Percentiles rank a stretch among this genome's conserved stretches.
phyloP scores from a whole-genome alignment of 2,113 vertebrate species.

The Pyxicephalus adspersus region DNA sequence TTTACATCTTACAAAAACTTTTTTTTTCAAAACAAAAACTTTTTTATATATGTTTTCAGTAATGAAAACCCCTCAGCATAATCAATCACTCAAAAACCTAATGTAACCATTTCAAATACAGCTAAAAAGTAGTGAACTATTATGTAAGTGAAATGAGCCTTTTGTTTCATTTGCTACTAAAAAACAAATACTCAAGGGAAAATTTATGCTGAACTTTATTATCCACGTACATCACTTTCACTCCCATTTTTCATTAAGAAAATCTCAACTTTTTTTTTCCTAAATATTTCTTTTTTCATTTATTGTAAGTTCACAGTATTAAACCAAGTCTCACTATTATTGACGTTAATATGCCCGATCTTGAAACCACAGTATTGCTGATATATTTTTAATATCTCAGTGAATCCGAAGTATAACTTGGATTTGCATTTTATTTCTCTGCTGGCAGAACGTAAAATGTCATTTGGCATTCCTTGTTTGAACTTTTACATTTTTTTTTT shows the following conservation, averaged over 20 bases:
- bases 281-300: slow-evolving; percentile 19
- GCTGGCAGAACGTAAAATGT: slow-evolving; percentile 21
- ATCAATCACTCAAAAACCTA: too few relatives aligned
- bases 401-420: slow-evolving; percentile 27
- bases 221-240: background rate
- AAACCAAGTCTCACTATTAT: slow-evolving; percentile 32
- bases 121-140: too few relatives aligned
- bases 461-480: slow-evolving; percentile 16
- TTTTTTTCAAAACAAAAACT: too few relatives aligned
- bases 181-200: too few relatives aligned
- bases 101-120: too few relatives aligned
- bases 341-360: slow-evolving; percentile 29
- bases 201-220: background rate
- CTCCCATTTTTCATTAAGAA: background rate
- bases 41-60: too few relatives aligned
- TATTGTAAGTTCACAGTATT: slow-evolving; percentile 14
- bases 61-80: too few relatives aligned
- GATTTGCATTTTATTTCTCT: slow-evolving; percentile 34
- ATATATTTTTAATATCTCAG: slow-evolving; percentile 29
- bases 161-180: too few relatives aligned
- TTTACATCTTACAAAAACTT: too few relatives aligned
- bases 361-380: slow-evolving; percentile 3
- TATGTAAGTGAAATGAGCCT: too few relatives aligned
- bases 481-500: slow-evolving; percentile 23
- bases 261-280: background rate